These are phyloP conservation scores for Caprella mutica DNA, from an alignment of 2,888 invertebrate species.

Conservation along the genomic window DNA sequence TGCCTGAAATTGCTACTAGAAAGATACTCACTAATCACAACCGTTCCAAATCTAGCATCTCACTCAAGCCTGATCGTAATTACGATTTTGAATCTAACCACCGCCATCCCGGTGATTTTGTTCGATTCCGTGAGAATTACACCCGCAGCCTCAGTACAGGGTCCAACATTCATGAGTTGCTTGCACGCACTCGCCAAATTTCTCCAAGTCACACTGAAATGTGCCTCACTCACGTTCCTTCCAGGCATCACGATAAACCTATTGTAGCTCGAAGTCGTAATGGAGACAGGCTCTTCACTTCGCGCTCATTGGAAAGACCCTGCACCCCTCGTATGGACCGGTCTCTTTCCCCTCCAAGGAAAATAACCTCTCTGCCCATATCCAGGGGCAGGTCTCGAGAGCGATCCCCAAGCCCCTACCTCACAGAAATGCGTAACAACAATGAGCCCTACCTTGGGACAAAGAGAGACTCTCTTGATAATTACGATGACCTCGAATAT, in stretches of 20 bases:
- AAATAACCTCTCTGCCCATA: constrained; percentile 26
- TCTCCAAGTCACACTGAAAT: constrained; percentile 33
- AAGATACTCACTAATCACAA: constrained; percentile 26
- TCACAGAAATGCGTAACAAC: background rate
- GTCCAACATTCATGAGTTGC: constrained; percentile 24
- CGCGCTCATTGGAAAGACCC: constrained; percentile 27
- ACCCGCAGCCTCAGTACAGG: constrained; percentile 17
- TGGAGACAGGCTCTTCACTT: constrained; percentile 30
- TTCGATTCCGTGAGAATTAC: constrained; percentile 26
- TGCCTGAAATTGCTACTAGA: constrained; percentile 7
- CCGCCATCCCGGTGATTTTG: constrained; percentile 3
- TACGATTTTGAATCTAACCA: constrained; percentile 11
- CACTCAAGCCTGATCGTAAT: constrained; percentile 25
- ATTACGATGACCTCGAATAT: constrained; percentile 20
- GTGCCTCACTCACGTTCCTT: constrained; percentile 28
- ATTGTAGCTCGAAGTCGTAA: constrained; percentile 19
- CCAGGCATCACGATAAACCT: constrained; percentile 23
- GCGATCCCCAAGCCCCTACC: constrained; percentile 28
- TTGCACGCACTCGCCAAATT: constrained; percentile 25
- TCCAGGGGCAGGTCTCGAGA: constrained; percentile 27
- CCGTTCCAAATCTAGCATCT: constrained; percentile 30
- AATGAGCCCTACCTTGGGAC: background rate
- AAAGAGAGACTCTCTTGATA: constrained; percentile 9
- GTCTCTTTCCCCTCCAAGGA: constrained; percentile 25
- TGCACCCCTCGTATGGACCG: constrained; percentile 31